Evolutionary conservation across 2,797 vertebrate species (phyloP), one percentile per base, ranked within the genome.

Genomic region (Pteropus rufus): DNA sequence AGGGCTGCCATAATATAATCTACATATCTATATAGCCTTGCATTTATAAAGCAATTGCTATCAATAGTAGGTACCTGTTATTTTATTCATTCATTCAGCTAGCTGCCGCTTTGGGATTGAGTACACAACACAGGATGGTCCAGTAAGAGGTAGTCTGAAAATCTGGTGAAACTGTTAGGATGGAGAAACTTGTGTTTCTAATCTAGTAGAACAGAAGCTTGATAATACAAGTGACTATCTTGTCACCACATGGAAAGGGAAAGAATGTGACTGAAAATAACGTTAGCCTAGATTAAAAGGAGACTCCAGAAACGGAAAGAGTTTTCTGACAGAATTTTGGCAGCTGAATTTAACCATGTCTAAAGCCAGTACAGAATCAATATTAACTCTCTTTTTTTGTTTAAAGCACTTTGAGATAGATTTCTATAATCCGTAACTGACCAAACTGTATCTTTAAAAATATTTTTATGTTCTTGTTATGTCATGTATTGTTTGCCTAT

Each of bases 241-340:
- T 70, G n/a, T 39, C 36, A 84, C 49, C 36, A 60, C 34, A 54
- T 29, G 16, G 58, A 15, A 72, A 67, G 52, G 93, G 24, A 39
- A 85, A 80, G 54, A 31, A 52, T 0, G 0, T 76, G 24, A 41
- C 34, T 84, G 58, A 85, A 96, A 94, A 46, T 80, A 69, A 86
- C 86, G 16, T 84, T 82, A 87, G 75, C 31, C 75, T n/a, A 80
- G 58, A 87, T 58, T 58, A 64, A 92, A 95, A 89, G 26, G 36
- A 79, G 12, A n/a, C 31, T 65, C 69, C 18, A 85, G n/a, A 90
- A 95, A 84, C 21, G 18, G 24, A 94, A 39, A 84, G 31, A 82
- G 44, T 85, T 72, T 91, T 83, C 41, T 77, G n/a, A 91, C 10
- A 89, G n/a, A 10, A 87, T 92, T 76, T n/a, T 92, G 75, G 64